A percentile compares a stretch with the other conserved stretches of the same genome.
These are phyloP conservation scores for Saxidomus purpurata DNA, from an alignment of 1,140 invertebrate genomes.

Conservation along the genomic window DNA sequence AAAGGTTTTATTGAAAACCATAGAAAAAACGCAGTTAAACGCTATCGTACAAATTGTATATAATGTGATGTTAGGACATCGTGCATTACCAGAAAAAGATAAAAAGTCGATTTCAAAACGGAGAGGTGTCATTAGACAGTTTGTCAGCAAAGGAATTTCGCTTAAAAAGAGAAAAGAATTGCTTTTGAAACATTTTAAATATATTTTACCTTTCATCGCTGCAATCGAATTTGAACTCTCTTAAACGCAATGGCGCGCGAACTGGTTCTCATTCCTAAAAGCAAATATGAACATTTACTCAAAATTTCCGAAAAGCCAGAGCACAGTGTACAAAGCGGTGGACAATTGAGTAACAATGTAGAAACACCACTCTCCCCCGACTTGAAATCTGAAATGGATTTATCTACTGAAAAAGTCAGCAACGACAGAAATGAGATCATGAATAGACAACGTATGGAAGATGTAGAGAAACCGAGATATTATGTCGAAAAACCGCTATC, in stretches of 20 bases:
- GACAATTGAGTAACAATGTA: background rate
- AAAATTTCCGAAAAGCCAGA: background rate
- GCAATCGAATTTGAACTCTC: constrained; percentile 8
- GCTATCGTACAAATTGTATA: constrained; percentile 14
- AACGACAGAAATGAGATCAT: background rate
- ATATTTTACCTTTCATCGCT: constrained; percentile 34
- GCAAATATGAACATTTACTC: constrained; percentile 32
- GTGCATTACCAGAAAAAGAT: background rate
- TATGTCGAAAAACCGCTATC: constrained; percentile 47
- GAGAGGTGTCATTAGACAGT: background rate
- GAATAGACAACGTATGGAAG: background rate
- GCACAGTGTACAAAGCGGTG: constrained; percentile 1
- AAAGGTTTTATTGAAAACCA: background rate
- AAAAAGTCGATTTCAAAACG: background rate
- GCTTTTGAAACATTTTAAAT: constrained; percentile 20
- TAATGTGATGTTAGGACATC: constrained; percentile 4
- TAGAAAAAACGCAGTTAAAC: background rate
- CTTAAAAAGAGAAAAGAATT: constrained; percentile 42
- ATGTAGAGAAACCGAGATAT: constrained; percentile 34
- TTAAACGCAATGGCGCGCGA: constrained; percentile 25
- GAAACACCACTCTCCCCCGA: background rate
- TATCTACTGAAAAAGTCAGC: background rate
- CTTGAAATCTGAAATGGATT: background rate
- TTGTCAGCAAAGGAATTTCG: constrained; percentile 36
- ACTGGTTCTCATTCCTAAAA: constrained; percentile 42